Evolutionary conservation across 2,113 vertebrate genomes (phyloP).

Genomic region (Cyanoramphus novaezelandiae): DNA sequence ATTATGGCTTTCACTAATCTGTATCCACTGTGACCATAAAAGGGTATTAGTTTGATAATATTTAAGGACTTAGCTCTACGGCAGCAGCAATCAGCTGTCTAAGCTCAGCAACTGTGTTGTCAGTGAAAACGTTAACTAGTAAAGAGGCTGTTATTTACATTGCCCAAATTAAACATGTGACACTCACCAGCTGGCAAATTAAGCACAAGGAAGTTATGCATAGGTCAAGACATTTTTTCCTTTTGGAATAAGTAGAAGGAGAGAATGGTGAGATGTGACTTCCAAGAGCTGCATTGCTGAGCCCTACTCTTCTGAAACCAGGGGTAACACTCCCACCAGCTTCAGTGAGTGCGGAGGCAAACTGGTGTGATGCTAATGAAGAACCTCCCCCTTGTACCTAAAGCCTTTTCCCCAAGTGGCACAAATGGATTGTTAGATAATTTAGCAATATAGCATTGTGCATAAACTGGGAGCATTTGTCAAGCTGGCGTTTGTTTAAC

Average conservation of each 20-base stretch:
- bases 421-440: not conserved
- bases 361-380: not conserved
- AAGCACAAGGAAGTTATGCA: not conserved
- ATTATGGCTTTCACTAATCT: conserved; percentile 64
- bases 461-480: not conserved
- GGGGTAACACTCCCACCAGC: not conserved
- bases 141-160: conserved; percentile 3
- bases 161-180: not conserved
- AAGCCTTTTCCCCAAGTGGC: not conserved
- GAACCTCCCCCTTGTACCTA: not conserved
- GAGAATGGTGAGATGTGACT: not conserved
- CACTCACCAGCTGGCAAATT: conserved; percentile 22
- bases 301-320: not conserved
- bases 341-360: not conserved
- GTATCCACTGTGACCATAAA: conserved; percentile 61
- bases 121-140: conserved; percentile 24
- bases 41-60: conserved; percentile 63
- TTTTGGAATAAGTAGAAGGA: not conserved
- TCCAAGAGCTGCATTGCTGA: not conserved
- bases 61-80: conserved; percentile 47
- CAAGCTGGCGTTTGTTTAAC: not conserved
- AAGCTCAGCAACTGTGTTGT: not conserved
- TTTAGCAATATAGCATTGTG: not conserved
- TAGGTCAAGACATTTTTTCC: not conserved
- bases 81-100: conserved; percentile 47